phyloP scores from a whole-genome alignment of 2,888 invertebrate genomes.

The Agriopis aurantiaria region DNA sequence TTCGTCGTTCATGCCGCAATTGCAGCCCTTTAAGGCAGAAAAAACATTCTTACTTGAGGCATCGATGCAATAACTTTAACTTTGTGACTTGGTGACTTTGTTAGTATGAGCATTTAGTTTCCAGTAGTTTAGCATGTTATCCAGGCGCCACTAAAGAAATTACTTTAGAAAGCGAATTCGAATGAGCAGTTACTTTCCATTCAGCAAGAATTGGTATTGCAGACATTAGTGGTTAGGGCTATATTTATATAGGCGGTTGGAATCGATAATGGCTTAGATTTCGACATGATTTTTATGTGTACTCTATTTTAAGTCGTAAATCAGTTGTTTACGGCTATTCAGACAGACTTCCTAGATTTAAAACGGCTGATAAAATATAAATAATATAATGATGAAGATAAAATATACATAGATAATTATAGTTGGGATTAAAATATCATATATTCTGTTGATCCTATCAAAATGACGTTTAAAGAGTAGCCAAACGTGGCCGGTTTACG shows the following conservation, averaged over 20 bases:
- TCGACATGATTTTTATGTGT: constrained; percentile 42
- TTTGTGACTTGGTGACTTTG: constrained; percentile 30
- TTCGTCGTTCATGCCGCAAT: constrained; percentile 50
- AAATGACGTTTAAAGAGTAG: constrained; percentile 33
- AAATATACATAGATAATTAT: neutral
- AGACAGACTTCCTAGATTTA: constrained; percentile 37
- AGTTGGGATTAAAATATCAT: neutral
- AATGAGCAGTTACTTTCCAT: constrained; percentile 54
- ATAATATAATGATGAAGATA: neutral
- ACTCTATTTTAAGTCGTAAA: constrained; percentile 47
- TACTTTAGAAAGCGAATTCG: constrained; percentile 57
- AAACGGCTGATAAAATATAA: constrained; percentile 4
- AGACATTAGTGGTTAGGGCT: constrained; percentile 18
- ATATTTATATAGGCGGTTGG: constrained; percentile 7
- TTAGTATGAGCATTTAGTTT: constrained; percentile 25
- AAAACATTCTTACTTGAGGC: constrained; percentile 2
- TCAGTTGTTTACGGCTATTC: constrained; percentile 42
- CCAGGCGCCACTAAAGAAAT: constrained; percentile 39
- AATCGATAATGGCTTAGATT: constrained; percentile 15
- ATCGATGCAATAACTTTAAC: no score
- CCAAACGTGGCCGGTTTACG: constrained; percentile 54
- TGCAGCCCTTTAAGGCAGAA: neutral
- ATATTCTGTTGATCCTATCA: constrained; percentile 2
- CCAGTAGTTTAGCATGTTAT: constrained; percentile 35
- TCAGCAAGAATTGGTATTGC: constrained; percentile 38